Conservation (phyloP, 1,140 invertebrate species). For the Lepeophtheirus salmonis region DNA sequence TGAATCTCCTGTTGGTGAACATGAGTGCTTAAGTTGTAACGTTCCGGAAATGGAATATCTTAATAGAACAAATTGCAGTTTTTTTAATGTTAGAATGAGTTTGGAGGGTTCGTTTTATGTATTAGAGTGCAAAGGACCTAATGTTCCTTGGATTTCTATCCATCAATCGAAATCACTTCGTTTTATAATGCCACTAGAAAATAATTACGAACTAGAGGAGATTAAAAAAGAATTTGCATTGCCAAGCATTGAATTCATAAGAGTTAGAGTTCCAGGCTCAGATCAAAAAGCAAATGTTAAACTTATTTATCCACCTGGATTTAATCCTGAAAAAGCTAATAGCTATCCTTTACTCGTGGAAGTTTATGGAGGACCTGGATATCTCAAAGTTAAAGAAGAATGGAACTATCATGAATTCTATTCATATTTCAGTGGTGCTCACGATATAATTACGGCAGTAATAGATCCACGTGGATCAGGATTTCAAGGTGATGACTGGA, state of each 20-base stretch:
- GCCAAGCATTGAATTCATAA: slow-evolving; percentile 5
- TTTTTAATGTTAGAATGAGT: slow-evolving; percentile 7
- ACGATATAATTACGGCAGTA: slow-evolving; percentile 8
- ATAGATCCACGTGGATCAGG: slow-evolving; percentile 16
- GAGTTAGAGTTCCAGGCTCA: slow-evolving; percentile 4
- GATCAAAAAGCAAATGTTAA: slow-evolving; percentile 11
- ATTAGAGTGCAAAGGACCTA: slow-evolving; percentile 13
- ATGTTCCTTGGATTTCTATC: slow-evolving; percentile 4
- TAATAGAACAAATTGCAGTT: slow-evolving; percentile 2
- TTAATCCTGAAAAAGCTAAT: not conserved
- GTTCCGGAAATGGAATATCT: not conserved
- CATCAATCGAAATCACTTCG: not conserved
- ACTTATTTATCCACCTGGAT: slow-evolving; percentile 2
- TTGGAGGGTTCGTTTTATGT: not conserved
- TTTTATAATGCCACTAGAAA: not conserved
- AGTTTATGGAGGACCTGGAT: slow-evolving; percentile 16
- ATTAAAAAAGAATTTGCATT: not conserved
- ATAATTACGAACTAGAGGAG: slow-evolving; percentile 3
- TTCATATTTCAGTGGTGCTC: slow-evolving; percentile 4
- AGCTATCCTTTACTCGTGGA: slow-evolving; percentile 11
- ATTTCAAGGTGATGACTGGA: slow-evolving; percentile 13
- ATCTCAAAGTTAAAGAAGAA: slow-evolving; percentile 1
- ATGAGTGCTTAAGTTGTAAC: slow-evolving; percentile 11
- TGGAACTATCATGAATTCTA: slow-evolving; percentile 1
- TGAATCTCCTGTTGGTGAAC: not conserved